These are phyloP conservation scores for Theonella swinhoei DNA, from an alignment of 37 sponge, comb jelly and placozoan genomes.

Conservation along the genomic window DNA sequence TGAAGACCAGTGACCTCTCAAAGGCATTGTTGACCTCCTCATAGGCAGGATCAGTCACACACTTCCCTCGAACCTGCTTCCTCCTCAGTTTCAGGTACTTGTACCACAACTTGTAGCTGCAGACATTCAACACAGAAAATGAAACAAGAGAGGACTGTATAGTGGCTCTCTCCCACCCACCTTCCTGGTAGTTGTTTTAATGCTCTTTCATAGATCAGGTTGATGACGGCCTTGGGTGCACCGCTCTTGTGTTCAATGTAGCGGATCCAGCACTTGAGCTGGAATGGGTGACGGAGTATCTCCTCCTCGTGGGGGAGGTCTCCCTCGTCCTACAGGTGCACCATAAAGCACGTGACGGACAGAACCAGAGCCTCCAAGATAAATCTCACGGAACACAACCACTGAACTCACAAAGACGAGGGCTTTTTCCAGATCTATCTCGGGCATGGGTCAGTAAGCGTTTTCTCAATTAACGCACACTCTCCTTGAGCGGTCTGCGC, in stretches of 20 bases:
- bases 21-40: slow-evolving; percentile 96
- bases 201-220: slow-evolving; percentile 93
- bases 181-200: slow-evolving; percentile 97
- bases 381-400: too few relatives aligned
- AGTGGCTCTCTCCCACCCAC: slow-evolving; percentile 27
- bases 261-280: slow-evolving; percentile 95
- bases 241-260: slow-evolving; percentile 90
- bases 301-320: slow-evolving; percentile 98
- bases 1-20: slow-evolving; percentile 94
- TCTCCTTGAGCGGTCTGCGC: background rate
- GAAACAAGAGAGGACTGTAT: background rate
- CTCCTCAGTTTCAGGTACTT: slow-evolving; percentile 89
- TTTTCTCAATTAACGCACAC: background rate
- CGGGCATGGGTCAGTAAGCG: slow-evolving; percentile 24
- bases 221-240: slow-evolving; percentile 73
- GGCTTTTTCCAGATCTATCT: slow-evolving; percentile 31
- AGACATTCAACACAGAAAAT: background rate
- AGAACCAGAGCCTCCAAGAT: background rate
- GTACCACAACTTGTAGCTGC: slow-evolving; percentile 99
- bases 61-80: slow-evolving; percentile 77
- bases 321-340: slow-evolving; percentile 77
- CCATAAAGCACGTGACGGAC: background rate
- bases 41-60: slow-evolving; percentile 85
- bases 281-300: slow-evolving; percentile 94
- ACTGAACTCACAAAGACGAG: slow-evolving; percentile 45